Evolutionary conservation across 2,797 vertebrate species (phyloP), one percentile per base, ranked within the genome.

Genomic region (Pseudotriccus pelzelni): DNA sequence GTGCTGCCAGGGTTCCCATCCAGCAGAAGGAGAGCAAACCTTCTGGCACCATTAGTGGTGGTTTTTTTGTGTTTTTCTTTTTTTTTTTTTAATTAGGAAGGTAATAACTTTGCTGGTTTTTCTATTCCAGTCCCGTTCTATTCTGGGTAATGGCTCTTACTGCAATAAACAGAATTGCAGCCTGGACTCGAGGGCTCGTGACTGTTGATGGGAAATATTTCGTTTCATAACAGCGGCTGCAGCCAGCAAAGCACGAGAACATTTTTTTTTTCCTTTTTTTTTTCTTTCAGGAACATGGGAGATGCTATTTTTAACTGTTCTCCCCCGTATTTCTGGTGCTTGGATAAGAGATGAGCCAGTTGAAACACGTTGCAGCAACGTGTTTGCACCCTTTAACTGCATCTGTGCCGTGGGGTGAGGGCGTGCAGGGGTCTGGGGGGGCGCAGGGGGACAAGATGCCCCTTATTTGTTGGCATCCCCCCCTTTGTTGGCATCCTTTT

Each of bases 201-300:
- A 74, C 78, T 59, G 69, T 13, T 62, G 87, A 81, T 92, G 89
- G 89, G 91, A 94, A 94, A 91, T 88, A 84, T 93, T 96, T 93
- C 76, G 76, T 96, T 97, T 96, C 87, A 66, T 84, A 96, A 92
- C 92, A 94, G 87, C 0, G 9, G 66, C 84, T 36, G 24, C 87
- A 93, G 94, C 95, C 94, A 96, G 84, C 46, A n/a, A 37, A 90
- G 83, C 92, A 95, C 92, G 76, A 95, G 92, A 95, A 93, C 82
- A 32, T 37, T 36, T 22, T 81, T 73, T 94, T 88, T 41, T 21
- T 81, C 72, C 93, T 88, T 92, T 72, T 46, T 46, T 39, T 39
- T 39, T 41, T 41, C 14, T 41, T 92, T 68, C 43, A 85, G 64
- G 75, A 91, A 63, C 79, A 49, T 34, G 53, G 74, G 81, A 64